phyloP scores from a whole-genome alignment of 2,113 vertebrate genomes.

The Poeciliopsis turrubarensis region DNA sequence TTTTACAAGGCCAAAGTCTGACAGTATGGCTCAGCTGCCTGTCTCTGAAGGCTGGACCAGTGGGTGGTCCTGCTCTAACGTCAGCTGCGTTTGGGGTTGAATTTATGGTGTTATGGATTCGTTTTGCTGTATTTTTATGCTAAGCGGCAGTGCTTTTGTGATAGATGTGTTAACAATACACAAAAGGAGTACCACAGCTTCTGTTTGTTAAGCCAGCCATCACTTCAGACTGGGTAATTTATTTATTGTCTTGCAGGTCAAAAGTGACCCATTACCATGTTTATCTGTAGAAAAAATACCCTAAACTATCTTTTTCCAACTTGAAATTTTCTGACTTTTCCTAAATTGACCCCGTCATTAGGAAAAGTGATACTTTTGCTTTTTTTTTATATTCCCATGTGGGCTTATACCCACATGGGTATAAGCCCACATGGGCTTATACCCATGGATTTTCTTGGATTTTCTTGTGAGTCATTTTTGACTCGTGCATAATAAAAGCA shows the following conservation, averaged over 20 bases:
- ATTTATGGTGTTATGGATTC: constrained; percentile 8
- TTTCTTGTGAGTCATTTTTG: no score
- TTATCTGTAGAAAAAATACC: no score
- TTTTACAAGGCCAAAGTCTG: background rate
- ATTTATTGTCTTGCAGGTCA: background rate
- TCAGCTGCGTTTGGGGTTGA: background rate
- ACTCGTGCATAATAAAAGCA: no score
- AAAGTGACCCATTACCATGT: no score
- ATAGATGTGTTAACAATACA: constrained; percentile 1
- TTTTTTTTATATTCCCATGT: no score
- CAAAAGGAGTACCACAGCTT: background rate
- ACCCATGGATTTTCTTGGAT: no score
- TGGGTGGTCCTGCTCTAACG: background rate
- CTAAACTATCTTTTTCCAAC: no score
- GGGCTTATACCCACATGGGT: no score
- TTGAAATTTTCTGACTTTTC: no score
- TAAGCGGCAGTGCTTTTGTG: constrained; percentile 9
- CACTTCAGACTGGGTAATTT: background rate
- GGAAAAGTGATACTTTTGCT: no score
- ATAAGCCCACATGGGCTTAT: no score
- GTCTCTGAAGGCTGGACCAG: background rate
- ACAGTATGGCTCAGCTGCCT: background rate
- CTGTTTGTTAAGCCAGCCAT: background rate
- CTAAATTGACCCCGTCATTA: no score
- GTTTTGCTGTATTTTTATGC: background rate